Base-by-base conservation (phyloP, 1,140 invertebrate species). In the Panagrolaimus sp. region DNA sequence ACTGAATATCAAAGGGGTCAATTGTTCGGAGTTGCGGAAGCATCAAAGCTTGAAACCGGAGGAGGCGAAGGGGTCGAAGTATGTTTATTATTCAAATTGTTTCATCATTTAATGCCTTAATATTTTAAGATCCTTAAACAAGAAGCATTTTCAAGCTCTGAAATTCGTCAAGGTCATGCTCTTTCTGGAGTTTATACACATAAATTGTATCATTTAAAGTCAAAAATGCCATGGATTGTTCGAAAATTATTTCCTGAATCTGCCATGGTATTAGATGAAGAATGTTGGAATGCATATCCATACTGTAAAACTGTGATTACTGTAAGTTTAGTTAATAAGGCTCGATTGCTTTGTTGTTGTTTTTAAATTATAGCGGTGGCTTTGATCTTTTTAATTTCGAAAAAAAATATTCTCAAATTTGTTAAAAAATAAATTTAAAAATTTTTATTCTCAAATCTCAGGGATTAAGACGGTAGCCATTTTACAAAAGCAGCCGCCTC, bases 261-360 rank as follows among this genome's bases (percentile, higher is more conserved):
- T 32, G 91, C 94, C 28, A 85, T 98, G 83, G 93, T 96, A 87
- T 90, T 99, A 68, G 93, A 97, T 81, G 96, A 99, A 87, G 92
- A 96, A 86, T 94, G 94, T 73, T 99, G 96, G 95, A 98, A 99
- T 87, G 96, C 96, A 32, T 99, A 98, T 87, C 96, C 96, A 12
- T 99, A 98, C 85, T 98, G 95, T 87, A 89, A 90, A 87, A 99
- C 96, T 75, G 91, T 81, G 24, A 17, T 80, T 26, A 80, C 76
- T 38, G 69, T 58, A 17, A 21, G 52, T 58, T 21, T 28, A 4
- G 7, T 12, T 2, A 76, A 58, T 28, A 44, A 14, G 17, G 15
- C 70, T 69, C 0, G 17, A 26, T 8, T 14, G 14, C 66, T 8
- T 17, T 21, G 4, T 63, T 10, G 21, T 65, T 65, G 45, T n/a